Conservation (phyloP, 2,797 vertebrate species). For the Nannoperca obscura region DNA sequence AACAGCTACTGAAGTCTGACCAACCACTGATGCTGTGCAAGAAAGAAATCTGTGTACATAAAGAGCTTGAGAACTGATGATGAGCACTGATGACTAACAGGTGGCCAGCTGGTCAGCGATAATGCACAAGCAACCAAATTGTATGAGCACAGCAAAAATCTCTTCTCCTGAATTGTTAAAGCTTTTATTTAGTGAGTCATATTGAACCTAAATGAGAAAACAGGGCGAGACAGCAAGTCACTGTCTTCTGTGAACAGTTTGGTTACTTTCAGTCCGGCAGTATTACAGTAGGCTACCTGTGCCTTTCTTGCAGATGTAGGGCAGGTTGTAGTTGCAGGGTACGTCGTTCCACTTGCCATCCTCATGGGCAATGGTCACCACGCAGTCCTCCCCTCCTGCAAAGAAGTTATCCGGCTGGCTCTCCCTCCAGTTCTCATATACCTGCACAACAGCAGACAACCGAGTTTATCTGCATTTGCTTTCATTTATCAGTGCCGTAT, state of each 20-base stretch:
- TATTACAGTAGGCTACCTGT: slow-evolving; percentile 85
- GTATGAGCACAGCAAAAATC: slow-evolving; percentile 5
- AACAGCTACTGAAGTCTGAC: slow-evolving; percentile 29
- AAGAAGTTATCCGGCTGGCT: slow-evolving; percentile 98
- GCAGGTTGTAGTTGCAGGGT: slow-evolving; percentile 98
- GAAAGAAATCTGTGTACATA: slow-evolving; percentile 14
- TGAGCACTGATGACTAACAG: slow-evolving; percentile 47
- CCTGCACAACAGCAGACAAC: slow-evolving; percentile 75
- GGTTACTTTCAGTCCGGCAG: background rate
- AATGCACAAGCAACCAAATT: slow-evolving; percentile 12
- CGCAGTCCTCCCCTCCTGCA: slow-evolving; percentile 95
- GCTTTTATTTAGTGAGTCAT: background rate
- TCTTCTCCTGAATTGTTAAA: slow-evolving; percentile 14
- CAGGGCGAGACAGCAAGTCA: background rate
- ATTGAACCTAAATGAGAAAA: background rate
- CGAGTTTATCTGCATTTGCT: slow-evolving; percentile 1
- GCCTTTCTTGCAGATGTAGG: slow-evolving; percentile 97
- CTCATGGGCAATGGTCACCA: slow-evolving; percentile 95
- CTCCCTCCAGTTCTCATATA: slow-evolving; percentile 96
- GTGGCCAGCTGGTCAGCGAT: slow-evolving; percentile 42
- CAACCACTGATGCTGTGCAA: slow-evolving; percentile 19
- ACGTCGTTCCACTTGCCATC: slow-evolving; percentile 97
- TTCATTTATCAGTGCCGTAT: background rate
- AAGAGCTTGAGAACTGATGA: slow-evolving; percentile 23
- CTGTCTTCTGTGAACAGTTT: background rate